These are phyloP conservation scores for Ptychobarbus kaznakovi DNA, from an alignment of 2,797 vertebrate genomes.

Conservation along the genomic window DNA sequence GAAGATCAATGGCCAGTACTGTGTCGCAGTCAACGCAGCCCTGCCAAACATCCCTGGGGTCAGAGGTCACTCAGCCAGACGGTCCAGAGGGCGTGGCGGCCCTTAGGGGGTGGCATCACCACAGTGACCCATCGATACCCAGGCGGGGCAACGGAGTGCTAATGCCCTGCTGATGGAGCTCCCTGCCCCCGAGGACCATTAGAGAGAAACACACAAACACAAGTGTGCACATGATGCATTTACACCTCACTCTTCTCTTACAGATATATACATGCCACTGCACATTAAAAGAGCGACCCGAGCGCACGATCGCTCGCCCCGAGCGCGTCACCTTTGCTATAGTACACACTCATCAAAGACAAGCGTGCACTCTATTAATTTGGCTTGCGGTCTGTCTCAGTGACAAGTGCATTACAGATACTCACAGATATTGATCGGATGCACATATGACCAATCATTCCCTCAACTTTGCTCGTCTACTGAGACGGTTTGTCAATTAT, in stretches of 20 bases:
- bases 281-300: conserved; percentile 35
- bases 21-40: conserved; percentile 61
- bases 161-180: conserved; percentile 94
- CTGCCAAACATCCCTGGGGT: conserved; percentile 85
- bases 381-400: background rate
- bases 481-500: conserved; percentile 29
- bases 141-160: conserved; percentile 87
- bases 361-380: conserved; percentile 17
- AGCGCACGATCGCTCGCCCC: conserved; percentile 41
- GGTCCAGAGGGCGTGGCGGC: conserved; percentile 63
- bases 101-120: conserved; percentile 84
- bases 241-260: conserved; percentile 47
- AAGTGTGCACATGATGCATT: conserved; percentile 27
- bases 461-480: conserved; percentile 7
- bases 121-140: conserved; percentile 90
- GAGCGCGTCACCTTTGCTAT: conserved; percentile 8
- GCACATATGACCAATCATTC: conserved; percentile 33
- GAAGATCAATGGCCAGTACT: conserved; percentile 80
- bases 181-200: conserved; percentile 94
- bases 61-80: conserved; percentile 83
- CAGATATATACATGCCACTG: conserved; percentile 43
- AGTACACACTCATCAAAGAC: conserved; percentile 17
- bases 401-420: conserved; percentile 54
- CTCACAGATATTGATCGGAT: conserved; percentile 48
- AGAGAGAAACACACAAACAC: conserved; percentile 68